These are phyloP conservation scores for Phortica variegata DNA, from an alignment of 1,140 invertebrate genomes.

Conservation along the genomic window DNA sequence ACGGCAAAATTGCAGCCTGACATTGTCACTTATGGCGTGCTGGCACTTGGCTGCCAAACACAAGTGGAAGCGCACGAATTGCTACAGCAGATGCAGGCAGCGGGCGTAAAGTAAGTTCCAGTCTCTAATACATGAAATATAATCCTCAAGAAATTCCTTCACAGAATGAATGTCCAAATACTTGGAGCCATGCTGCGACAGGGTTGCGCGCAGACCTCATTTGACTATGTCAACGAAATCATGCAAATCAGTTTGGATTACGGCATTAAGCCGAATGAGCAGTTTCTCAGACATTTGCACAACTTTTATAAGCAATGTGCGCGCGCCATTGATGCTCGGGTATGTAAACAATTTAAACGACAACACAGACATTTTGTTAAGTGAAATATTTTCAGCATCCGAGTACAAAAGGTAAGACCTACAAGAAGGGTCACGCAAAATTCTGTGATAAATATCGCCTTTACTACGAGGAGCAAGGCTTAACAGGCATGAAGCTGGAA, in stretches of 20 bases:
- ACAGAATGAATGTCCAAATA: slow-evolving; percentile 70
- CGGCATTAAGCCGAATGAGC: slow-evolving; percentile 62
- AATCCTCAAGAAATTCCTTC: slow-evolving; percentile 40
- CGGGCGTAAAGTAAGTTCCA: slow-evolving; percentile 63
- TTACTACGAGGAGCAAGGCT: slow-evolving; percentile 60
- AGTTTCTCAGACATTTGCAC: slow-evolving; percentile 62
- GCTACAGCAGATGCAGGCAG: slow-evolving; percentile 68
- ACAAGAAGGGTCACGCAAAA: slow-evolving; percentile 54
- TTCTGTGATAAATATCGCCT: slow-evolving; percentile 60
- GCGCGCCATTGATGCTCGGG: slow-evolving; percentile 57
- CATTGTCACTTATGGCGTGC: slow-evolving; percentile 80
- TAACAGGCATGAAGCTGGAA: slow-evolving; percentile 57
- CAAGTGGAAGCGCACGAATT: slow-evolving; percentile 64
- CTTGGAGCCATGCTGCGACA: slow-evolving; percentile 68
- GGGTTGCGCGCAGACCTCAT: slow-evolving; percentile 62
- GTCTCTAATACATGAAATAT: too few species aligned
- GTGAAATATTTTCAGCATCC: slow-evolving; percentile 28
- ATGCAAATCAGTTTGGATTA: slow-evolving; percentile 66
- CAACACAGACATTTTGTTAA: too few species aligned
- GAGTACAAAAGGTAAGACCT: slow-evolving; percentile 35
- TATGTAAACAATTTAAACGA: slow-evolving; percentile 30
- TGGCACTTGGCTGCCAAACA: slow-evolving; percentile 75
- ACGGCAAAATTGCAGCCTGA: slow-evolving; percentile 66
- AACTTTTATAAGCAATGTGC: slow-evolving; percentile 59
- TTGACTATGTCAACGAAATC: slow-evolving; percentile 67